Conservation (phyloP, 1,140 invertebrate genomes). For the Chlorops oryzae region DNA sequence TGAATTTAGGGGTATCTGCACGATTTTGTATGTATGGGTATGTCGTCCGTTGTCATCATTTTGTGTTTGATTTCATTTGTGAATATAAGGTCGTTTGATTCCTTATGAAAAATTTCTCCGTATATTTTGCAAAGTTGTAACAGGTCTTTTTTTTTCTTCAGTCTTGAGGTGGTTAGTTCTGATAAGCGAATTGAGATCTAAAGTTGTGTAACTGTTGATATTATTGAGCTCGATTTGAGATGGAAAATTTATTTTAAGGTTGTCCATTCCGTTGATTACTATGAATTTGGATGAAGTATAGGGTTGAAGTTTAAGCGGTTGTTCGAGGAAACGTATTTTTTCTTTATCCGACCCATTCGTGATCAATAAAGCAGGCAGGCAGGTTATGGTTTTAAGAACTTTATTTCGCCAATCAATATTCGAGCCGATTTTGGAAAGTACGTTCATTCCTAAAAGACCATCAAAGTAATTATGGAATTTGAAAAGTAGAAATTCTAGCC, state of each 20-base stretch:
- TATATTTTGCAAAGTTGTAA: background rate
- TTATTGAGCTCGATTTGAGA: background rate
- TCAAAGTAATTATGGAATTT: constrained; percentile 17
- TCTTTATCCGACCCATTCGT: background rate
- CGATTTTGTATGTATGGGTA: constrained; percentile 21
- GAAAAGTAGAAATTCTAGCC: constrained; percentile 1
- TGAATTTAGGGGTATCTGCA: constrained; percentile 28
- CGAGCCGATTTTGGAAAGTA: background rate
- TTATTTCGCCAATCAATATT: background rate
- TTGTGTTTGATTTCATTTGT: constrained; percentile 27
- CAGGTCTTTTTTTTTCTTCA: constrained; percentile 4
- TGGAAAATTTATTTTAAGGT: background rate
- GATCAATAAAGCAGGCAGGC: background rate
- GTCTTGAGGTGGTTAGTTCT: constrained; percentile 5
- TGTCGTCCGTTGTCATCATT: constrained; percentile 17
- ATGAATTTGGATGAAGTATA: background rate
- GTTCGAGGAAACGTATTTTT: too few species aligned
- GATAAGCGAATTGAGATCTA: background rate
- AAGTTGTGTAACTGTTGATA: background rate
- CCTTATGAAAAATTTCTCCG: constrained; percentile 25
- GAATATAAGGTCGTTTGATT: constrained; percentile 18
- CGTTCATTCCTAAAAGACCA: constrained; percentile 7
- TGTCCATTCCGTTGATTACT: background rate
- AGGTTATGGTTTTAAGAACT: background rate
- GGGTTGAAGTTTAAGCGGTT: too few species aligned